These are phyloP conservation scores for Sturmia bella DNA, from an alignment of 2,888 invertebrate genomes.

Conservation along the genomic window DNA sequence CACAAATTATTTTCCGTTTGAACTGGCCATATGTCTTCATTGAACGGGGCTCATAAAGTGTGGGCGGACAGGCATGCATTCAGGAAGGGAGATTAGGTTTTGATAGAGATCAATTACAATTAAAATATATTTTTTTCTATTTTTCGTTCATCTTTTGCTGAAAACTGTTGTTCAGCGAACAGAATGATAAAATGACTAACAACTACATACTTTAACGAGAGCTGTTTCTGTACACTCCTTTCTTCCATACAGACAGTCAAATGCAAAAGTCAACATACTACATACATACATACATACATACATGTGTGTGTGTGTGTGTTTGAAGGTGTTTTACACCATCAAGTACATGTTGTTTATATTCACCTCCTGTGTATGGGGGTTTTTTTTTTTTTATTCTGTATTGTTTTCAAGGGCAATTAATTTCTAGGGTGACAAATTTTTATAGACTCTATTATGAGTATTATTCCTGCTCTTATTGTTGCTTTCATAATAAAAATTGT, in stretches of 20 bases:
- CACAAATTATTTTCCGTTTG: constrained; percentile 25
- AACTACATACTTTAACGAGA: constrained; percentile 13
- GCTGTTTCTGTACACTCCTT: not conserved
- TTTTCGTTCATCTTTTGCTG: constrained; percentile 4
- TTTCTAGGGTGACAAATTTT: constrained; percentile 81
- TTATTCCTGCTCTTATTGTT: constrained; percentile 32
- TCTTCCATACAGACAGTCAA: too few species aligned
- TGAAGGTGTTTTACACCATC: not conserved
- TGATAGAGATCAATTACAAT: constrained; percentile 51
- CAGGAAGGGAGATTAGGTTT: not conserved
- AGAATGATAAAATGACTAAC: constrained; percentile 51
- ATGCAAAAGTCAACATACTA: too few species aligned
- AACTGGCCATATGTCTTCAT: constrained; percentile 71
- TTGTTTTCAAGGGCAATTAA: constrained; percentile 80
- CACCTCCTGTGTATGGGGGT: not conserved
- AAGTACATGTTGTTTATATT: not conserved
- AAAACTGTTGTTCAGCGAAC: constrained; percentile 23
- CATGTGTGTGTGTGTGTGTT: not conserved
- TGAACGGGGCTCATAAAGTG: constrained; percentile 27
- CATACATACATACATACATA: too few species aligned
- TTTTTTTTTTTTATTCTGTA: constrained; percentile 52
- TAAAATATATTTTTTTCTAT: constrained; percentile 31
- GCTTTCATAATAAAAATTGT: constrained; percentile 27
- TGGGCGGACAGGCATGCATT: not conserved
- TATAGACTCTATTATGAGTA: constrained; percentile 73